Evolutionary conservation across 2,797 vertebrate species (phyloP), one percentile per base, ranked within the genome.

Genomic region (Toxotes lorentzi): DNA sequence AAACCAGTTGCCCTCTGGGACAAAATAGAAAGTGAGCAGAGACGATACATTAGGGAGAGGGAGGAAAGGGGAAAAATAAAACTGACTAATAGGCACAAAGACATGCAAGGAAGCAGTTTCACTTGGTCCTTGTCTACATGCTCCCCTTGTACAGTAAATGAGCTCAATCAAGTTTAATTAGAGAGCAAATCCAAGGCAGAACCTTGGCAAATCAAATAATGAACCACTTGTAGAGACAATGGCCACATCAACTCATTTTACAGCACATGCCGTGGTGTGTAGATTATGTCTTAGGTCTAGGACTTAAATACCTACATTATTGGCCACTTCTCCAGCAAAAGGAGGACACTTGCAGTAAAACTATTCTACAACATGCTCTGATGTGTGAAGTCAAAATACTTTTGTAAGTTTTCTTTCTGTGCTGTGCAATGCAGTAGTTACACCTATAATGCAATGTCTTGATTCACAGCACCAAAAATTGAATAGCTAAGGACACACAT

Each of bases 161-260:
- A 90, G 73, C 82, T 88, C 78, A 86, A 91, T 91, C 71, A 81
- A 81, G 67, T 88, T 84, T 90, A 88, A 91, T 91, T 90, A 88
- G 68, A 75, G 77, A 73, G 73, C 64, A 84, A 87, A 87, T 83
- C 73, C 54, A 80, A 84, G 79, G 76, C 78, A 87, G 81, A 92
- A 80, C 68, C 56, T 67, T 75, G 23, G 86, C 69, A 89, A 88
- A 90, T 89, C 74, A 89, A 89, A 89, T 83, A 87, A 82, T 76
- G 78, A 88, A 82, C 48, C 73, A 83, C 85, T 88, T 82, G 75
- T 72, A 78, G 48, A 77, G 72, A 79, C 76, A 69, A 78, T 65
- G 67, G 71, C 43, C 67, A 69, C 43, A 78, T 88, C 73, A 84
- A 73, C 57, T 74, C 24, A 69, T 79, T 86, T 77, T 72, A 47